phyloP scores from a whole-genome alignment of 2,797 vertebrate species.

The Hypotaenidia okinawae region DNA sequence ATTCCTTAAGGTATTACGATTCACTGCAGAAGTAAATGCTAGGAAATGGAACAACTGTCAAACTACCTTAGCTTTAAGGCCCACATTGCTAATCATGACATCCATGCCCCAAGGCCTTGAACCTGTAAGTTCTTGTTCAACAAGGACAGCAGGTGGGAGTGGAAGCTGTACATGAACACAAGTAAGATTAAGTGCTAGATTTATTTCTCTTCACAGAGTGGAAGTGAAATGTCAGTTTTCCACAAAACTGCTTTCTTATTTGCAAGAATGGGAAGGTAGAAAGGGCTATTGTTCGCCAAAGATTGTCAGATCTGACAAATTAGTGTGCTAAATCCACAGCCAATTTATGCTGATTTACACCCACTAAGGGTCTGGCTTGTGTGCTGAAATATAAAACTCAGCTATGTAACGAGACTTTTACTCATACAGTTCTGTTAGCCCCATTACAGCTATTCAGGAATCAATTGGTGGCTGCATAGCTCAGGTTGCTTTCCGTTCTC shows the following conservation, averaged over 20 bases:
- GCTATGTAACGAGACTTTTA: neutral
- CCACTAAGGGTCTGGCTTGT: neutral
- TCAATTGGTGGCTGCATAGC: neutral
- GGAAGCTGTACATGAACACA: neutral
- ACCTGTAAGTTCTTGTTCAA: neutral
- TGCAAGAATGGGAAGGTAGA: neutral
- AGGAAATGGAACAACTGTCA: constrained; percentile 1
- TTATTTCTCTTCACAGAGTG: neutral
- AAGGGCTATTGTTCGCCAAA: neutral
- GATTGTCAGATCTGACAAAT: neutral
- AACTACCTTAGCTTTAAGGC: neutral
- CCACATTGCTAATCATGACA: neutral
- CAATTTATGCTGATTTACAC: constrained; percentile 13
- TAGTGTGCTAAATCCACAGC: neutral
- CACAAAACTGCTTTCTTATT: neutral
- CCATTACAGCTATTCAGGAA: neutral
- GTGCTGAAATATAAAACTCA: neutral
- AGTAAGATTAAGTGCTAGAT: neutral
- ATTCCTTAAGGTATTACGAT: constrained; percentile 10
- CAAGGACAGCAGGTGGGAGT: neutral
- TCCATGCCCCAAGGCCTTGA: neutral
- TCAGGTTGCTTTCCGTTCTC: neutral
- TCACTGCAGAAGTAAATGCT: constrained; percentile 7
- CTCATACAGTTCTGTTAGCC: neutral
- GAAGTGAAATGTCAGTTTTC: neutral